A percentile compares a stretch with the other conserved stretches of the same genome.
Evolutionary conservation across 2,797 vertebrate genomes (phyloP).

Genomic region (Lycodopsis pacificus): DNA sequence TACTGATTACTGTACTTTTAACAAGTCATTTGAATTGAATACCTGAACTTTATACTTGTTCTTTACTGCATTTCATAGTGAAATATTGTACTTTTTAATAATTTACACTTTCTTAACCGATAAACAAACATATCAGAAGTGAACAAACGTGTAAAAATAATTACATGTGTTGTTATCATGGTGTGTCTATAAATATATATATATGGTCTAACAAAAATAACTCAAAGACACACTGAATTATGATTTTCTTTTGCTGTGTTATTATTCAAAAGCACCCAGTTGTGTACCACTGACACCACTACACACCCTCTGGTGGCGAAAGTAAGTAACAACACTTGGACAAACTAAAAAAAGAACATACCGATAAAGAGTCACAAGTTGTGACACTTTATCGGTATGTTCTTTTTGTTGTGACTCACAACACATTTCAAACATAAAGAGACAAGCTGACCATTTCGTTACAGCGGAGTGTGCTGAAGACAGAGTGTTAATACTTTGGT

Average conservation of each 20-base stretch:
- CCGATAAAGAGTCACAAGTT: too few species aligned
- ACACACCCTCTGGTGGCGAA: constrained; percentile 11
- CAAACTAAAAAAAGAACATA: too few species aligned
- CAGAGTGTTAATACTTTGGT: too few species aligned
- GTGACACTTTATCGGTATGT: too few species aligned
- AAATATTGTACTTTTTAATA: background rate
- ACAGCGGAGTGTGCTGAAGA: too few species aligned
- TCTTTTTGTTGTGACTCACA: too few species aligned
- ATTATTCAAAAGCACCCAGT: background rate
- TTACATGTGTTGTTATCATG: background rate
- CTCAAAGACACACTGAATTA: background rate
- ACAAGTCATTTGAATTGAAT: background rate
- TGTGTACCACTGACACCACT: background rate
- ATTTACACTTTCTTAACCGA: background rate
- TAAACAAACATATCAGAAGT: background rate
- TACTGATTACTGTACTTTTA: background rate
- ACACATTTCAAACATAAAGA: too few species aligned
- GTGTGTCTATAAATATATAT: background rate
- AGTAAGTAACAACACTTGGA: background rate
- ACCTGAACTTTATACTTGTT: background rate
- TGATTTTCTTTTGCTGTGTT: background rate
- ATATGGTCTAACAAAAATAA: background rate
- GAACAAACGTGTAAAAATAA: too few species aligned
- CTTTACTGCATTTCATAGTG: background rate
- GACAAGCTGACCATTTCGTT: too few species aligned